Evolutionary conservation across 2,797 vertebrate species (phyloP).

Genomic region (Mus caroli): DNA sequence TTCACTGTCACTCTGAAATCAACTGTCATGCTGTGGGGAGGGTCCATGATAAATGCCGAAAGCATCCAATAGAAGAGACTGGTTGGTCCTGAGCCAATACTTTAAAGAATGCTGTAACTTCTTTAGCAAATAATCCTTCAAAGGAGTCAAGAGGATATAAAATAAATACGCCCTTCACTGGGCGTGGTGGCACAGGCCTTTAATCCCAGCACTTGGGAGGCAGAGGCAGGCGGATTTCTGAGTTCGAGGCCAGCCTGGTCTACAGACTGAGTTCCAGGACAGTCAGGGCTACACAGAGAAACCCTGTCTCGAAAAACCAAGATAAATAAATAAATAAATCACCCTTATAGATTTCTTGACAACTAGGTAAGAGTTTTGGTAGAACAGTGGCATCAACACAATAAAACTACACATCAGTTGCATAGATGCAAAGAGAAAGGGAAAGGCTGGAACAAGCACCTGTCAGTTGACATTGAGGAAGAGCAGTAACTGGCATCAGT

Average conservation of each 20-base stretch:
- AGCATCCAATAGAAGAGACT: neutral
- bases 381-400: neutral
- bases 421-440: neutral
- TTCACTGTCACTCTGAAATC: no score
- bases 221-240: no score
- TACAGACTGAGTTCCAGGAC: no score
- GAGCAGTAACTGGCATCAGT: neutral
- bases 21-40: neutral
- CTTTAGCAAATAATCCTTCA: constrained; percentile 36
- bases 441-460: neutral
- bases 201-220: no score
- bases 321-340: no score
- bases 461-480: neutral
- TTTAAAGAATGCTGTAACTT: neutral
- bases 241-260: no score
- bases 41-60: neutral
- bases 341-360: neutral
- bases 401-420: neutral
- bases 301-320: no score
- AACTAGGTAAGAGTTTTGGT: neutral
- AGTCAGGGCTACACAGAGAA: no score
- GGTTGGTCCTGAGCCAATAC: neutral
- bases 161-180: neutral
- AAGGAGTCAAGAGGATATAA: constrained; percentile 7
- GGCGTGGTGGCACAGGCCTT: no score